Percentiles rank a stretch among this genome's conserved stretches.
phyloP scores from a whole-genome alignment of 2,113 vertebrate genomes.

The Antechinus flavipes region DNA sequence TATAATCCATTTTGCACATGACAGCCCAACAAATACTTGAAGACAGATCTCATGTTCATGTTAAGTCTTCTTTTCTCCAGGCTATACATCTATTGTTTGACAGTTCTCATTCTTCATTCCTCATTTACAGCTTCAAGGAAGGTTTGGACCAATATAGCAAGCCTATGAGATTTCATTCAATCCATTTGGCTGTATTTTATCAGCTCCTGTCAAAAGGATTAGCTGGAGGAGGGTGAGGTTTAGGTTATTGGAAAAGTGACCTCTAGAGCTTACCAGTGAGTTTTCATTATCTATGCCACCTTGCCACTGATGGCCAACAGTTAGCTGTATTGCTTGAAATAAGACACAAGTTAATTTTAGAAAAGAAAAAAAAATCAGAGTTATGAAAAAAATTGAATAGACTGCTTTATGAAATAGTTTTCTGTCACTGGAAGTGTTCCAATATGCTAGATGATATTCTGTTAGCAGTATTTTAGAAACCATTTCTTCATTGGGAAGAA shows the following conservation, averaged over 20 bases:
- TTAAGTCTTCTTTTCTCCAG: conserved; percentile 2
- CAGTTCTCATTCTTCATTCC: not conserved
- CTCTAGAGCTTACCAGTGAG: not conserved
- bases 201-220: not conserved
- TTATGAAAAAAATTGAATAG: not conserved
- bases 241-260: not conserved
- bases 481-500: not conserved
- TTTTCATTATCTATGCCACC: not conserved
- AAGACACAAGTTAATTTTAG: not conserved
- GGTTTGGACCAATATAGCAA: not conserved
- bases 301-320: not conserved
- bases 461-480: not conserved
- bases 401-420: not conserved
- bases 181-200: not conserved
- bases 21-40: not conserved
- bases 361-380: not conserved
- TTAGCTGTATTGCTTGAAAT: not conserved
- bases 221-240: not conserved
- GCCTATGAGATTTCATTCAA: not conserved
- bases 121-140: not conserved
- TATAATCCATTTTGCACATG: not conserved
- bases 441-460: not conserved
- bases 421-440: not conserved
- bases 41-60: not conserved
- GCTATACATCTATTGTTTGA: not conserved